phyloP scores from a whole-genome alignment of 2,113 vertebrate genomes.

The Phoenicopterus ruber region DNA sequence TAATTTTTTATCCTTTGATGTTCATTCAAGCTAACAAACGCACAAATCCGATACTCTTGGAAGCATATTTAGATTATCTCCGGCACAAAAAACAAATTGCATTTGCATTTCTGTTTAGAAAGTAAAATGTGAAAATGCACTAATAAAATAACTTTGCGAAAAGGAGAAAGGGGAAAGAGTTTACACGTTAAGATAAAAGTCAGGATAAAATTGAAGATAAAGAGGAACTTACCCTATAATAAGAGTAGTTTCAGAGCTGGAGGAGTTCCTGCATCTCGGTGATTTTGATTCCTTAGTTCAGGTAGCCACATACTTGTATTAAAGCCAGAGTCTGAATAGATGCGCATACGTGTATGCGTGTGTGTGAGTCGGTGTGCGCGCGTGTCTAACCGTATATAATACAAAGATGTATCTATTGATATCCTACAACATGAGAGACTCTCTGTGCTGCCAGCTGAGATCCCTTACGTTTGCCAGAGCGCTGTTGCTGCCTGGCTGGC shows the following conservation, averaged over 20 bases:
- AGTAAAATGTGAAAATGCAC: constrained; percentile 34
- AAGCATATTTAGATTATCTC: constrained; percentile 16
- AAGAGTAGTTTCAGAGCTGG: constrained; percentile 49
- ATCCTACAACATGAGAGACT: constrained; percentile 48
- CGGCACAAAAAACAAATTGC: neutral
- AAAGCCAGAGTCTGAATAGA: constrained; percentile 35
- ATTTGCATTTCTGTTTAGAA: constrained; percentile 33
- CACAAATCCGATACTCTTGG: constrained; percentile 25
- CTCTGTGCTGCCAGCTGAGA: constrained; percentile 63
- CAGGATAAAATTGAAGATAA: constrained; percentile 9
- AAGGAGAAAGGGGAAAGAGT: neutral
- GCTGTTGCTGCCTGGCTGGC: constrained; percentile 55
- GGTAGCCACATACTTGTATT: constrained; percentile 61
- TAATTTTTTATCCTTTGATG: constrained; percentile 47
- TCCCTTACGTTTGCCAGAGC: constrained; percentile 56
- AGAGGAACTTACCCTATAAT: constrained; percentile 72
- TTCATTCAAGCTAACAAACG: constrained; percentile 47
- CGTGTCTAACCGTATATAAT: neutral
- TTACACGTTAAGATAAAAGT: neutral
- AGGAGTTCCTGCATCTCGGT: constrained; percentile 45
- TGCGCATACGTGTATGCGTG: neutral
- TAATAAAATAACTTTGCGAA: neutral
- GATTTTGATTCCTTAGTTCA: constrained; percentile 58
- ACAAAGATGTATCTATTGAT: constrained; percentile 28
- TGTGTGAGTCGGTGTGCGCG: neutral